Base-by-base conservation (phyloP, 2,797 vertebrate species). In the Enteromius mattozi region DNA sequence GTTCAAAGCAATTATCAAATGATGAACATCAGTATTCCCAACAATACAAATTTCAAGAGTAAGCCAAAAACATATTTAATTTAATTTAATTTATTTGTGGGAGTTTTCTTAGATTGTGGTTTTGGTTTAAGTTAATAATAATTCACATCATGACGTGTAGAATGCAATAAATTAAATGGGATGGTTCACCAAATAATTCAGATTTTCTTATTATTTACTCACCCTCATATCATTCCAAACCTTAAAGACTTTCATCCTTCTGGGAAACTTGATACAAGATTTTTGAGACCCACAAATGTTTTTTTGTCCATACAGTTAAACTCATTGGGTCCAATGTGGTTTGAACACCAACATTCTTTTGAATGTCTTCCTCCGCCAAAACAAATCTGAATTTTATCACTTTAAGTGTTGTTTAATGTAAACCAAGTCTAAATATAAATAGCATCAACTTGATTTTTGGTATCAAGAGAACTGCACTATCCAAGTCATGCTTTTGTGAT, bases 401-500 rank as follows among this genome's bases (percentile, higher is more conserved):
- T 65, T 59, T 24, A 59, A 61, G 12, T 5, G 59, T 30, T 63
- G 24, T 63, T 6, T 63, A 63, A 27, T 63, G 24, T 30, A 14
- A 61, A 61, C 74, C 51, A 76, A 24, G 33, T 40, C 37, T 74
- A 21, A 30, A n/a, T 42, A 71, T 49, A 63, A 54, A 81, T 81
- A 49, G 21, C 59, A 61, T 75, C 21, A 61, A 8, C 70, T 51
- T 1, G 69, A 82, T 49, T 69, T 27, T 54, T 63, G 61, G 42
- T n/a, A 75, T 82, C 42, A 74, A 49, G 4, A 83, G 19, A 68
- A 27, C 9, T 12, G 30, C 19, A 70, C 42, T n/a, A 65, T 61
- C 33, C 65, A 51, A 75, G 69, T 84, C 79, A 80, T 87, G 70
- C 51, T 82, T 87, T 35, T 7, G 3, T 27, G 74, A 85, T 88